Conservation (phyloP, 2,113 vertebrate species). For the Cairina moschata region DNA sequence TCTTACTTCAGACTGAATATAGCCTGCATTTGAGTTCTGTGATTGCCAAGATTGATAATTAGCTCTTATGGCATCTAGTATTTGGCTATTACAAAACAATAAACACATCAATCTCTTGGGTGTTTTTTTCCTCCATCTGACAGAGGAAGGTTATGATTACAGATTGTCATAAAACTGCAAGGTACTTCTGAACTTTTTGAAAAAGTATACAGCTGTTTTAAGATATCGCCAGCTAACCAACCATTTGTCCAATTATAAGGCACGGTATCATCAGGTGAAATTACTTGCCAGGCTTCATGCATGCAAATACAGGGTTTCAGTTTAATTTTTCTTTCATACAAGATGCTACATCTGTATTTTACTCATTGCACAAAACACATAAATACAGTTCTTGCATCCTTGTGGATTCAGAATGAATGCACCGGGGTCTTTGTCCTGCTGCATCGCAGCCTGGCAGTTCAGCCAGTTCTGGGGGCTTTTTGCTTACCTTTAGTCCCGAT, state of each 20-base stretch:
- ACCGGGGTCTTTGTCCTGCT: neutral
- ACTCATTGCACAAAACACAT: neutral
- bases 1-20: neutral
- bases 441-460: neutral
- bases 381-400: neutral
- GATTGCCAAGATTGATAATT: constrained; percentile 12
- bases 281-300: neutral
- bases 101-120: neutral
- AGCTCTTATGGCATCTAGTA: neutral
- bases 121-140: neutral
- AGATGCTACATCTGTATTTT: neutral
- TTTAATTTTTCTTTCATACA: neutral
- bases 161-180: neutral
- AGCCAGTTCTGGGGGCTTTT: neutral
- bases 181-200: neutral
- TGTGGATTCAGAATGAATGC: neutral
- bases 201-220: neutral
- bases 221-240: neutral
- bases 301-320: neutral
- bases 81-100: neutral
- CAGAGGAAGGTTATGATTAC: neutral
- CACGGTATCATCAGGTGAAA: neutral
- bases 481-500: neutral
- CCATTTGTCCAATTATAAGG: neutral
- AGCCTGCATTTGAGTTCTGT: neutral